Evolutionary conservation across 2,113 vertebrate genomes (phyloP).

Genomic region (Baryphthengus martii): DNA sequence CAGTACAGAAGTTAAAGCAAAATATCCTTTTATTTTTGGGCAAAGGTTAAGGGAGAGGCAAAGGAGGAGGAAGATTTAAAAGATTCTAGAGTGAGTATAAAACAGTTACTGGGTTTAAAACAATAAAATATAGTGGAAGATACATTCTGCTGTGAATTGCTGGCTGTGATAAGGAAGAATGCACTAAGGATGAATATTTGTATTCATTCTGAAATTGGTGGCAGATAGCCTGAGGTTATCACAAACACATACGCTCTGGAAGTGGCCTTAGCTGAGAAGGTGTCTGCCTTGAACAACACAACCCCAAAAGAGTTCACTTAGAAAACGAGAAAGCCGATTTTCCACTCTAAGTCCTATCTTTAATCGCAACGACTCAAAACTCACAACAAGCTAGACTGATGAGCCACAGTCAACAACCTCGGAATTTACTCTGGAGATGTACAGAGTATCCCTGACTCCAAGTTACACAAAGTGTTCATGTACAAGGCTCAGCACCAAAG

Average conservation of each 20-base stretch:
- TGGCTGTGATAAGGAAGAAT: constrained; percentile 21
- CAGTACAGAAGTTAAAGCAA: background rate
- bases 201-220: constrained; percentile 37
- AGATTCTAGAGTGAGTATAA: background rate
- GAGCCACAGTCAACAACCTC: background rate
- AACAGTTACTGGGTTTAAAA: background rate
- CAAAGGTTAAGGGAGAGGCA: background rate
- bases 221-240: constrained; percentile 59
- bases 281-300: background rate
- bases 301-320: background rate
- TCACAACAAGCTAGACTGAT: background rate
- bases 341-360: background rate
- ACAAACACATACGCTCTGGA: constrained; percentile 54
- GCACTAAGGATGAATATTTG: constrained; percentile 36
- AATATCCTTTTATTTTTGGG: background rate
- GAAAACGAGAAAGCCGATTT: background rate
- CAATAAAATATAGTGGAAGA: background rate
- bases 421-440: background rate
- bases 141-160: background rate
- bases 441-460: background rate
- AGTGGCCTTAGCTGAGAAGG: constrained; percentile 36
- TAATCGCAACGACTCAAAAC: background rate
- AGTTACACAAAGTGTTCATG: background rate
- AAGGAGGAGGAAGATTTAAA: background rate
- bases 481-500: background rate